Base-by-base conservation (phyloP, 2,113 vertebrate genomes). In the Megaleporinus macrocephalus region DNA sequence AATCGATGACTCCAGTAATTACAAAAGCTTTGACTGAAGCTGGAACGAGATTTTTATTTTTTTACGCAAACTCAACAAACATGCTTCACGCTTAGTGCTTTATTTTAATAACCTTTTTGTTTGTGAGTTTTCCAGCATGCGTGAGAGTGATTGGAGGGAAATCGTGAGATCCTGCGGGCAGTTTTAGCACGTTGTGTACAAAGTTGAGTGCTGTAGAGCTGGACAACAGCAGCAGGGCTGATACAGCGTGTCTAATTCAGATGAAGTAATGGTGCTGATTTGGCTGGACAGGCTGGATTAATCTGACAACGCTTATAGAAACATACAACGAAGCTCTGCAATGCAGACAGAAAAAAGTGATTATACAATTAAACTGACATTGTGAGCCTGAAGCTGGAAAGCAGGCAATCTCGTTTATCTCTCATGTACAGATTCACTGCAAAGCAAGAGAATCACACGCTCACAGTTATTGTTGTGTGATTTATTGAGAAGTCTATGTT, bases 1-100 rank as follows among this genome's bases (percentile, higher is more conserved):
- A 80, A 87, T 90, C 80, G 70, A 61, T 82, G 84, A 53, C 41
- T 62, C 55, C 20, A 2, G 77, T 85, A 83, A 88, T 85, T 80
- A 87, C 73, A 81, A 80, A 81, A 81, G 80, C 76, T 72, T 44
- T 65, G 83, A 62, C 71, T 71, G 68, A 73, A 73, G 61, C 55
- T 74, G 69, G 78, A 83, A 83, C 30, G 29, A 71, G 78, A 30
- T 13, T 47, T 72, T 82, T 82, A 30, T 13, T 47, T 72, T 82
- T 82, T 79, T 22, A 13, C 26, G 41, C 63, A 24, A 53, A 79
- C 81, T 79, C 44, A 65, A 83, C 55, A 82, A 72, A 85, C 63
- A 51, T 70, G 63, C 80, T 75, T 86, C 81, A 79, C 57, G 81
- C 62, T 83, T 66, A n/a, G 65, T 80, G 81, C 71, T 86, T 80